Evolutionary conservation across 2,113 vertebrate genomes (phyloP).

Genomic region (Scolopax mira): DNA sequence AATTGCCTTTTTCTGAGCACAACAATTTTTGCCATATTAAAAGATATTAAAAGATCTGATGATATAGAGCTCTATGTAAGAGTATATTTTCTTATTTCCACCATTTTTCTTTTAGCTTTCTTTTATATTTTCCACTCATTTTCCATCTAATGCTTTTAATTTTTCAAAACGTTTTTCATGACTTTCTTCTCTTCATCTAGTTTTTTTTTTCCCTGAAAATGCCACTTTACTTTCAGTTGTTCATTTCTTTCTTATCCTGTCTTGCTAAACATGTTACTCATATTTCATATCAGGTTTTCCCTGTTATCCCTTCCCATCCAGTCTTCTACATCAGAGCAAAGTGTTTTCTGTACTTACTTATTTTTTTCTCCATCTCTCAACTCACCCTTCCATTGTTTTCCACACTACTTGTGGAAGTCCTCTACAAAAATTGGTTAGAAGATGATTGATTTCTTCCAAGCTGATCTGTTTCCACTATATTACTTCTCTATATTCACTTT

Average conservation of each 20-base stretch:
- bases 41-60: not conserved
- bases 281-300: not conserved
- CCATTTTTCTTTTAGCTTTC: not conserved
- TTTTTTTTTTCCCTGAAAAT: not conserved
- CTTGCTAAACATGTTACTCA: not conserved
- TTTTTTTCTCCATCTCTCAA: not conserved
- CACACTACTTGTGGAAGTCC: not conserved
- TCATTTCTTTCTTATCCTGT: not conserved
- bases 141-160: not conserved
- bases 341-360: not conserved
- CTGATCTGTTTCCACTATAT: not conserved
- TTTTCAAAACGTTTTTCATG: not conserved
- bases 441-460: not conserved
- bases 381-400: not conserved
- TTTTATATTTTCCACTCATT: not conserved
- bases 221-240: fast-evolving
- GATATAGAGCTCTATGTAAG: not conserved
- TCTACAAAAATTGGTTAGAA: not conserved
- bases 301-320: fast-evolving
- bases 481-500: not conserved
- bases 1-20: not conserved
- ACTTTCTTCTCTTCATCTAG: not conserved
- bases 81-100: not conserved
- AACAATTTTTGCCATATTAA: not conserved
- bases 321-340: not conserved